These are phyloP conservation scores for Austrolebias charrua DNA, from an alignment of 2,797 vertebrate genomes.

Conservation along the genomic window DNA sequence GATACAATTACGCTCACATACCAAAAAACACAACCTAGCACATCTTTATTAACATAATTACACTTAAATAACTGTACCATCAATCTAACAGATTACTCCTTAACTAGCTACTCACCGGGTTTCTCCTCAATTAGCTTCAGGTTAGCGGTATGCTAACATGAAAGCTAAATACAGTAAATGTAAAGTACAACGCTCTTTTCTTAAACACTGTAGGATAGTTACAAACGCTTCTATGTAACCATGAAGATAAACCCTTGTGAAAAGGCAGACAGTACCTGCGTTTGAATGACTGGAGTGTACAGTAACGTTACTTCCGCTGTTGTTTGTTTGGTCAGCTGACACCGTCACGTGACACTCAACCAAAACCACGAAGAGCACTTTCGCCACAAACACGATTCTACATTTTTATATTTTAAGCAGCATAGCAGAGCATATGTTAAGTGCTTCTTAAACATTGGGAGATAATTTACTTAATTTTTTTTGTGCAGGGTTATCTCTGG, in stretches of 20 bases:
- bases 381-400: constrained; percentile 14
- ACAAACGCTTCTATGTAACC: background rate
- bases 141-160: constrained; percentile 16
- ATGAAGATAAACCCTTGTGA: background rate
- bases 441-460: no score
- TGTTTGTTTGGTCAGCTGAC: constrained; percentile 62
- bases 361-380: constrained; percentile 36
- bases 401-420: background rate
- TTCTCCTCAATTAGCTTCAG: background rate
- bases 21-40: background rate
- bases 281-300: constrained; percentile 6
- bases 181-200: background rate
- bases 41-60: background rate
- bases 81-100: background rate
- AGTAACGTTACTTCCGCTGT: constrained; percentile 10
- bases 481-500: background rate
- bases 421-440: background rate
- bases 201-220: rapidly evolving
- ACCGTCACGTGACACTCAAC: background rate
- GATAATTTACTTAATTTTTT: background rate
- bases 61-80: background rate
- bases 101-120: background rate
- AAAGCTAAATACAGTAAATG: background rate
- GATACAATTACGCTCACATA: no score
- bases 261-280: constrained; percentile 29